A percentile compares a stretch with the other conserved stretches of the same genome.
phyloP scores from a whole-genome alignment of 2,113 vertebrate species.

The Isurus oxyrinchus region DNA sequence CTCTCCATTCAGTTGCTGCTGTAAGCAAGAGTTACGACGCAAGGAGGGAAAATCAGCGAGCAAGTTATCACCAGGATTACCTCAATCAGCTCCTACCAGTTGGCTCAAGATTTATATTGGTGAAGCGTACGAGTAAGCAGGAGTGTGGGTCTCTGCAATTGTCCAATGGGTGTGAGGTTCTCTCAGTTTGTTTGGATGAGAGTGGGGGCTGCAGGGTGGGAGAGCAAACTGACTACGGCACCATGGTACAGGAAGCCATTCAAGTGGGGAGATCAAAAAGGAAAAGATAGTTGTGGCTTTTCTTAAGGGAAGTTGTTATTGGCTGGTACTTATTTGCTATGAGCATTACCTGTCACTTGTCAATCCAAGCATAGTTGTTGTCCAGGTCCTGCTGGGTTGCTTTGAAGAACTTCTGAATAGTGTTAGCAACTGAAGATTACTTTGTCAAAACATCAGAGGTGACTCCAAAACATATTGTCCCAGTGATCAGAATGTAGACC shows the following conservation, averaged over 20 bases:
- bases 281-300: neutral
- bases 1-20: neutral
- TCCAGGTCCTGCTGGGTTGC: neutral
- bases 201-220: too few relatives aligned
- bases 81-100: neutral
- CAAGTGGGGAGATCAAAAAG: too few relatives aligned
- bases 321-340: too few relatives aligned
- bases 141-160: too few relatives aligned
- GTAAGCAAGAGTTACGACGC: neutral
- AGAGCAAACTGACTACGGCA: too few relatives aligned
- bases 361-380: neutral
- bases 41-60: neutral
- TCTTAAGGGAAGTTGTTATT: neutral
- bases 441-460: too few relatives aligned
- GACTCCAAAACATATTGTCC: neutral
- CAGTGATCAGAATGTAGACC: neutral
- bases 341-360: neutral
- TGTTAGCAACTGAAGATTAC: neutral
- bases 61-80: neutral
- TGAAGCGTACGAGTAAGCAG: neutral
- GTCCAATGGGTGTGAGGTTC: too few relatives aligned
- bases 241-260: too few relatives aligned
- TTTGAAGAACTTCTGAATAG: neutral
- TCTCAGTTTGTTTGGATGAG: too few relatives aligned
- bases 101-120: neutral